Conservation (phyloP, 2,797 vertebrate species). For the Heterohyrax brucei region DNA sequence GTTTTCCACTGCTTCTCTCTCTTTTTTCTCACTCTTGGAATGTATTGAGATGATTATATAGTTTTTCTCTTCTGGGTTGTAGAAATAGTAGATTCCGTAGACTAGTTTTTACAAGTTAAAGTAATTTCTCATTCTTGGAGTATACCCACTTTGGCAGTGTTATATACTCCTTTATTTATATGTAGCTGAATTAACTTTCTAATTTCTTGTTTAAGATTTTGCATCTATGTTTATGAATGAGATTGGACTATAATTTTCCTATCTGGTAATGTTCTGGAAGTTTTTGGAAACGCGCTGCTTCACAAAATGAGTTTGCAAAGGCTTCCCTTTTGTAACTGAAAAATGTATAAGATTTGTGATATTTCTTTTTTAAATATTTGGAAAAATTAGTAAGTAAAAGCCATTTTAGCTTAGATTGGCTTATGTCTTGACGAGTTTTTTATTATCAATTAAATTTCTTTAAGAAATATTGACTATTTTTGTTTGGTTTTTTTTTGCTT, state of each 20-base stretch:
- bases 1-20: not conserved
- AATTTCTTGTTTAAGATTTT: slow-evolving; percentile 25
- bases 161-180: not conserved
- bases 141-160: not conserved
- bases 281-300: not conserved
- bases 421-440: not conserved
- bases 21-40: not conserved
- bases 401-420: not conserved
- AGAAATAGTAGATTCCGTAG: not conserved
- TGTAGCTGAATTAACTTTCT: not conserved
- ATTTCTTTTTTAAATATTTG: not conserved
- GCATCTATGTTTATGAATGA: not conserved
- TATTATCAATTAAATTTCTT: not conserved
- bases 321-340: not conserved
- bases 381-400: not conserved
- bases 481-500: slow-evolving; percentile 31
- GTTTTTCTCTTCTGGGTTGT: not conserved
- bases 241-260: not conserved
- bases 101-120: slow-evolving; percentile 19
- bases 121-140: not conserved
- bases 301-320: not conserved
- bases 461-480: not conserved
- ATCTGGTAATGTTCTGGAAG: not conserved
- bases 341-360: not conserved
- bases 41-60: not conserved